Percentiles rank a stretch among this genome's conserved stretches.
Conservation (phyloP, 2,113 vertebrate species). For the Budorcas taxicolor region DNA sequence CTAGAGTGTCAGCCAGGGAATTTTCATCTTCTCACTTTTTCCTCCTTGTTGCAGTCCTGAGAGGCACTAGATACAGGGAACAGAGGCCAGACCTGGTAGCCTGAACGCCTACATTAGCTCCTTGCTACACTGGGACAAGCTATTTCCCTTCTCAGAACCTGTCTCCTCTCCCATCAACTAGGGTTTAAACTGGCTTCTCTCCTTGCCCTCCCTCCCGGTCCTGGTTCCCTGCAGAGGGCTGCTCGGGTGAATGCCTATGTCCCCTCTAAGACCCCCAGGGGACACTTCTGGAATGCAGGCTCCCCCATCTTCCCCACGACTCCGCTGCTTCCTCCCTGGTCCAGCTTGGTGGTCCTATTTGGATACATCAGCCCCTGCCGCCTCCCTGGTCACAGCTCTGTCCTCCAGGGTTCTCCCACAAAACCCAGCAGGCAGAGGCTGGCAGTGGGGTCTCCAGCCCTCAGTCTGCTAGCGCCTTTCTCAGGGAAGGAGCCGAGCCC, state of each 20-base stretch:
- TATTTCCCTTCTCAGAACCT: neutral
- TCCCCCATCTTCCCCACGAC: neutral
- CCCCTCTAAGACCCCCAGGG: neutral
- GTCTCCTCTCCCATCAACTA: neutral
- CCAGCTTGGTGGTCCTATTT: neutral
- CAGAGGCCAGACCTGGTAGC: neutral
- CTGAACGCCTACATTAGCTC: neutral
- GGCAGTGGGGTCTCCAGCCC: neutral
- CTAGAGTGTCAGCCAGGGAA: neutral
- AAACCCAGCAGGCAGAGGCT: neutral
- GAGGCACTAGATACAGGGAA: neutral
- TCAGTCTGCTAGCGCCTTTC: fast-evolving
- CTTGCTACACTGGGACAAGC: no score
- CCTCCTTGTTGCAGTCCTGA: neutral
- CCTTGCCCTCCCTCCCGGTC: neutral
- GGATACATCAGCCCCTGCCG: neutral
- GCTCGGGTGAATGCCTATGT: neutral
- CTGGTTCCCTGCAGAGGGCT: neutral
- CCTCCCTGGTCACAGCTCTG: neutral
- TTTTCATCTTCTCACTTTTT: neutral
- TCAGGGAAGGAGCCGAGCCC: fast-evolving
- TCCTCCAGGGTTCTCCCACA: no score
- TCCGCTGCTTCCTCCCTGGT: neutral
- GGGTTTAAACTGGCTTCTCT: neutral
- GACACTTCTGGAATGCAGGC: fast-evolving